Evolutionary conservation across 2,797 vertebrate genomes (phyloP).

Genomic region (Sylvilagus floridanus): DNA sequence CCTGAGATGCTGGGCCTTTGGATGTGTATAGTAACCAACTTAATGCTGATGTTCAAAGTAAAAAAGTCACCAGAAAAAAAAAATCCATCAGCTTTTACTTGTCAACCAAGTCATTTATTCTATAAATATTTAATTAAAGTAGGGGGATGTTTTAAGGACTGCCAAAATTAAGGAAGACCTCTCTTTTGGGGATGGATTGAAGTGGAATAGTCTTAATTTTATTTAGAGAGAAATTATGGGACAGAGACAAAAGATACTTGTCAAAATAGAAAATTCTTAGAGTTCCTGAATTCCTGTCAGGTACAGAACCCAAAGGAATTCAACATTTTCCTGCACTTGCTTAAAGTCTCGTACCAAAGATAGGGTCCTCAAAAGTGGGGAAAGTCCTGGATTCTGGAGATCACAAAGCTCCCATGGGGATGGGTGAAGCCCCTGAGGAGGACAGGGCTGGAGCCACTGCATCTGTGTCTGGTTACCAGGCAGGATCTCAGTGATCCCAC

Average conservation of each 20-base stretch:
- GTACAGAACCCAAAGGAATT: neutral
- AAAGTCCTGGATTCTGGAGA: neutral
- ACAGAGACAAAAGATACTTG: neutral
- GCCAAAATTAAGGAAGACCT: neutral
- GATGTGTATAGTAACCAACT: slow-evolving; percentile 94
- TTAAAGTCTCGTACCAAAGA: neutral
- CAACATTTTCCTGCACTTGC: neutral
- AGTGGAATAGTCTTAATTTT: neutral
- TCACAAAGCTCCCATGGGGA: neutral
- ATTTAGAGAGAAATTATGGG: neutral
- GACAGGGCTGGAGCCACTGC: neutral
- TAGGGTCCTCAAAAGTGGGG: neutral
- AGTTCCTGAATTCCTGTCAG: neutral
- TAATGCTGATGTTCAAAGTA: slow-evolving; percentile 92
- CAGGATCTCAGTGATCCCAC: neutral
- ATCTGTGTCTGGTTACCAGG: neutral
- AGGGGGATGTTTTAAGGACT: neutral
- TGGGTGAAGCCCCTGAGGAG: neutral
- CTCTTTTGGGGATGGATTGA: neutral
- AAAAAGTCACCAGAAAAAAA: slow-evolving; percentile 87
- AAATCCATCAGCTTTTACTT: no score
- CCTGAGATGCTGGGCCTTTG: slow-evolving; percentile 91
- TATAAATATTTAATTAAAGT: neutral
- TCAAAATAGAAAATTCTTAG: neutral
- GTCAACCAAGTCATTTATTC: no score